Evolutionary conservation across 2,113 vertebrate species (phyloP).

Genomic region (Castor canadensis): DNA sequence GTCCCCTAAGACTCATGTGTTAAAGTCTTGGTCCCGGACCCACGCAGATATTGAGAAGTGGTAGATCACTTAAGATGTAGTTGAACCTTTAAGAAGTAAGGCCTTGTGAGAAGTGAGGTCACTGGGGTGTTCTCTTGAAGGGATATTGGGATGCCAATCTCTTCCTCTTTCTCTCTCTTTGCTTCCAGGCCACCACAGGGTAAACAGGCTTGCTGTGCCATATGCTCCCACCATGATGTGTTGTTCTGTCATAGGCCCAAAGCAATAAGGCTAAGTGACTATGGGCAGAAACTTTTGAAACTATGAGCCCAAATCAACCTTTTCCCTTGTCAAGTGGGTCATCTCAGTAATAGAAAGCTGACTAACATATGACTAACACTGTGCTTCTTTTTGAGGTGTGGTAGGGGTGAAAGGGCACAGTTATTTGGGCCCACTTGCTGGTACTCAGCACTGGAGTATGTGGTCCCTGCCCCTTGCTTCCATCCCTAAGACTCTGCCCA

Average conservation of each 20-base stretch:
- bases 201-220: not conserved
- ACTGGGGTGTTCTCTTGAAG: not conserved
- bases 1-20: not conserved
- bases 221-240: not conserved
- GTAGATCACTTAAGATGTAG: too few species aligned
- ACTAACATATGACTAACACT: not conserved
- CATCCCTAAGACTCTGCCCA: not conserved
- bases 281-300: not conserved
- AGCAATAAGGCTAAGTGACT: not conserved
- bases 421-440: not conserved
- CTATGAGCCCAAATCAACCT: not conserved
- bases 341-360: not conserved
- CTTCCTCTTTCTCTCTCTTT: not conserved
- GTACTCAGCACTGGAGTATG: not conserved
- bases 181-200: too few species aligned
- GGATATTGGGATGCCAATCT: not conserved
- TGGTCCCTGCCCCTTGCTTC: not conserved
- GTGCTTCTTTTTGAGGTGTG: not conserved
- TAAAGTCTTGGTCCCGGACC: not conserved
- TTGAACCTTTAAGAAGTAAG: not conserved
- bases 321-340: not conserved
- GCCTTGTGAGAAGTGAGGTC: not conserved
- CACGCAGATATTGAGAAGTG: not conserved
- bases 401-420: accelerated
- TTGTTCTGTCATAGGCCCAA: not conserved